Base-by-base conservation (phyloP, 2,888 invertebrate species). In the Timema cristinae region DNA sequence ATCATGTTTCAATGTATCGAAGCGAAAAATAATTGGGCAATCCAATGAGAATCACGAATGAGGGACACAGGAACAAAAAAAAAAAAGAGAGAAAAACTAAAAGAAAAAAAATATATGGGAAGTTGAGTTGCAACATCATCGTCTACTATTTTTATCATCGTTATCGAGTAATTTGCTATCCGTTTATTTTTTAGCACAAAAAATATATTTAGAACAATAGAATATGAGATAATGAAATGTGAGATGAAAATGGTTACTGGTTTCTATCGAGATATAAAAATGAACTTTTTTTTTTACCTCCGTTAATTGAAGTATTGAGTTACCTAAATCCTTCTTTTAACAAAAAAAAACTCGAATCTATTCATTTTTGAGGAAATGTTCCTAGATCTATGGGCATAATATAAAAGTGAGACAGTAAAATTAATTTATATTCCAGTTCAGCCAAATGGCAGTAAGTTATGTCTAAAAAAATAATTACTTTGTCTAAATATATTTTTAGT, bases 11-110 rank as follows among this genome's bases (percentile, higher is more conserved):
- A 69, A 52, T 70, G 69, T 69, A 70, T 69, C 50, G 69, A 56
- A 66, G 54, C 50, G 50, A 56, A 67, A 72, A 72, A 72, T 72
- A 72, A 72, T 72, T 72, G 68, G 72, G 69, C 72, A 69, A 72
- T 69, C 72, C 69, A 69, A 49, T 70, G 69, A 63, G 54, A 72
- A 69, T 63, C 63, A 47, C 63, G 63, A 6, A 47, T 48, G 63
- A 10, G 11, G n/a, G 63, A 63, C 63, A 54, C 54, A 63, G 63
- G 48, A 63, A 63, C 63, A 16, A 63, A 59, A 59, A 59, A 59
- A 63, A 52, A 54, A 54, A 11, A 13, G 54, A 4, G 54, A 4
- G 54, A 4, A 54, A 11, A n/a, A n/a, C 1, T 13, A 54, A 54
- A n/a, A n/a, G 54, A n/a, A 13, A n/a, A 11, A 54, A 54, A n/a